Percentiles rank a stretch among this genome's conserved stretches.
phyloP scores from a whole-genome alignment of 2,797 vertebrate genomes.

The Enteromius treurensis region DNA sequence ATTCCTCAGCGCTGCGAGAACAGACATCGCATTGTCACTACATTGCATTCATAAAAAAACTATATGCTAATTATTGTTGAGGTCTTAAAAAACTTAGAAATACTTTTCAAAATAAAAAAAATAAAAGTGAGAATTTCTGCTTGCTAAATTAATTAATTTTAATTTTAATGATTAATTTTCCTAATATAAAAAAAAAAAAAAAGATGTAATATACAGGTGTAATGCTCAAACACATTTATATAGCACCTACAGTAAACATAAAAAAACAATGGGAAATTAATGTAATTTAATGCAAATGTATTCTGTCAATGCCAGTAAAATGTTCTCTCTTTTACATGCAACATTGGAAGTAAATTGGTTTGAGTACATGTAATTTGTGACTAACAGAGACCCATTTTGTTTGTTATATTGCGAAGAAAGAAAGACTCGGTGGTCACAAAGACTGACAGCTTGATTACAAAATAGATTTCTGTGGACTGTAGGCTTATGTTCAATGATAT shows the following conservation, averaged over 20 bases:
- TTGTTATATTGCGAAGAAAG: background rate
- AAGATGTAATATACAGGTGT: background rate
- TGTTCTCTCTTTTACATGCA: background rate
- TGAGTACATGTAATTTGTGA: background rate
- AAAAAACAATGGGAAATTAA: background rate
- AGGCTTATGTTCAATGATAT: background rate
- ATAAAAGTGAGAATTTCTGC: background rate
- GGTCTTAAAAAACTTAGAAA: background rate
- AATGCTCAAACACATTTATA: background rate
- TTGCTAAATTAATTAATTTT: background rate
- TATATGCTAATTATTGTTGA: background rate
- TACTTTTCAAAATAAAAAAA: background rate
- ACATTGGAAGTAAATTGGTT: background rate
- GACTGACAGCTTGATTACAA: background rate
- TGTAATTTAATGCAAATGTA: background rate
- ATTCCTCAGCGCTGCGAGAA: background rate
- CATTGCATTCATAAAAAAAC: background rate
- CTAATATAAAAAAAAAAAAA: too few relatives aligned
- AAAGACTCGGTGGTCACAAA: background rate
- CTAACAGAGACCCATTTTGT: background rate
- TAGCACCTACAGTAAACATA: background rate
- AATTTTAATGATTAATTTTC: too few relatives aligned
- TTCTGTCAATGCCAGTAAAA: background rate
- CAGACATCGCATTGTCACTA: background rate
- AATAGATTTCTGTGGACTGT: background rate